Base-by-base conservation (phyloP, 2,113 vertebrate species). In the Rhabdornis inornatus region DNA sequence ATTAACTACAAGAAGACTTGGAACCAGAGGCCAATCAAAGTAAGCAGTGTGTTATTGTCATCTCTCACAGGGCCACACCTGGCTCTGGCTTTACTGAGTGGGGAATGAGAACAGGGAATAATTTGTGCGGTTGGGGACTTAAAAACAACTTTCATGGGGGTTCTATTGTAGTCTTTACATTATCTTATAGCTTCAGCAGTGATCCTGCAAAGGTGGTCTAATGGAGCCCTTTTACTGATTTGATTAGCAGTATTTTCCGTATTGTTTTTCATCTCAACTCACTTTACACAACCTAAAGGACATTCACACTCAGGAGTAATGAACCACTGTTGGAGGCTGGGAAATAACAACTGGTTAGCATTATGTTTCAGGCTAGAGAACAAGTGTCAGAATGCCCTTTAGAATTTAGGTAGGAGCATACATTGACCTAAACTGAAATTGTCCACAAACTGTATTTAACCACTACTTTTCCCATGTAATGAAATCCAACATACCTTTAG, bases 21-120 rank as follows among this genome's bases (percentile, higher is more conserved):
- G 99, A 91, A 99, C 99, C 47, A 98, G 99, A 97, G 99, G 99
- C 83, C 99, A 99, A 95, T 99, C 99, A 44, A 99, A 99, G 99
- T 99, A 98, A 99, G 99, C 95, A 94, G 72, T 22, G 25, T 55
- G 31, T 49, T 75, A 81, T 81, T 50, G 25, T 68, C 18, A 61
- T 77, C 61, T 89, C 52, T 40, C 37, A 63, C 15, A 71, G 80
- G 71, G 64, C 13, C 42, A 31, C 49, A 37, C 55, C 65, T 86
- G 83, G 25, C 24, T 69, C 52, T 78, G 64, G 18, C 33, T 94
- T 87, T 83, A 31, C 57, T 80, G 39, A 64, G 56, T 21, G n/a
- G 33, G 33, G 61, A 65, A 37, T 37, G 35, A 86, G 23, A 88
- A 52, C 56, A 83, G 49, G 60, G n/a, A 87, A 81, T 61, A 55